Conservation (phyloP, 2,888 invertebrate species). For the Meiosimyza platycephala region DNA sequence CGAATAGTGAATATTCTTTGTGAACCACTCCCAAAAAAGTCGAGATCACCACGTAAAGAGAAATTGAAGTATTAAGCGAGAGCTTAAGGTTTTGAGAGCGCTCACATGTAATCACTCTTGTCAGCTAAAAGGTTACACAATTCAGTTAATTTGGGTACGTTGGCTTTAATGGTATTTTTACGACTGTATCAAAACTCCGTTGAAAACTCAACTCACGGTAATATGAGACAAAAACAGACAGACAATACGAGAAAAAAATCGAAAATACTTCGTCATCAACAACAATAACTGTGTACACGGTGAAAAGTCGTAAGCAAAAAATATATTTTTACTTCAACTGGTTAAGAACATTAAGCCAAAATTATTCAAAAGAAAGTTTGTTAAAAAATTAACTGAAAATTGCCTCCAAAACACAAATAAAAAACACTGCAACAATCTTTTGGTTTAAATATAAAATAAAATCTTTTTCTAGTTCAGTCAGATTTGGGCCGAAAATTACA, state of each 20-base stretch:
- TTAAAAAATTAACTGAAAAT: not conserved
- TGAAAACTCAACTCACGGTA: conserved; percentile 8
- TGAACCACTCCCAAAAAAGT: conserved; percentile 57
- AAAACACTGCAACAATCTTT: not conserved
- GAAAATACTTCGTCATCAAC: conserved; percentile 8
- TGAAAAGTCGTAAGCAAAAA: too few relatives aligned
- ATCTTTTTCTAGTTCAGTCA: too few relatives aligned
- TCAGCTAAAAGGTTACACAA: conserved; percentile 40
- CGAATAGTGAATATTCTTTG: not conserved
- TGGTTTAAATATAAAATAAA: too few relatives aligned
- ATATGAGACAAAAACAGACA: conserved; percentile 12
- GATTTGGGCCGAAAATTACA: too few relatives aligned
- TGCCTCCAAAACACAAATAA: not conserved
- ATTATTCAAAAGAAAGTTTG: too few relatives aligned
- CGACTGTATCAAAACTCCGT: conserved; percentile 11
- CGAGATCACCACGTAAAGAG: conserved; percentile 21
- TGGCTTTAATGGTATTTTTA: conserved; percentile 15
- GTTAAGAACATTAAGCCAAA: too few relatives aligned
- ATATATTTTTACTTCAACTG: too few relatives aligned
- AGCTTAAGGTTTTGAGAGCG: conserved; percentile 25
- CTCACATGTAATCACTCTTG: not conserved
- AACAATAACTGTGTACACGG: not conserved
- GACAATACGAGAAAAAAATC: not conserved
- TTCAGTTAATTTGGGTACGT: conserved; percentile 35
- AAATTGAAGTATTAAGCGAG: conserved; percentile 38